Conservation (phyloP, 1,140 invertebrate genomes). For the Rhopalosiphum padi region DNA sequence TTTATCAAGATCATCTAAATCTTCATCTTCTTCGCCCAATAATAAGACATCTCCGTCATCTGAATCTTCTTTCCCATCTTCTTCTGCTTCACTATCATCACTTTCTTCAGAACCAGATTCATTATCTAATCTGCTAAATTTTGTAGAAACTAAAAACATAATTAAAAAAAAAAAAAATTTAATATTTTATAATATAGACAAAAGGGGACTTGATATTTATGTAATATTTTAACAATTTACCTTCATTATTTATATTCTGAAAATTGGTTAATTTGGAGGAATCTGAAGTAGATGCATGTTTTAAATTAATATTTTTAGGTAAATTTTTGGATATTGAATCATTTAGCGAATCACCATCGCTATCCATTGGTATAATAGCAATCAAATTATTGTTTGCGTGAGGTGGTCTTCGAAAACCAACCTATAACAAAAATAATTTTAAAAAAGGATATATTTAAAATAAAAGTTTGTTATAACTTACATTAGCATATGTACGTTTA, state of each 20-base stretch:
- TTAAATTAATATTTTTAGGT: neutral
- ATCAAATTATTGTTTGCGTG: conserved; percentile 52
- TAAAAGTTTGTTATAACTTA: neutral
- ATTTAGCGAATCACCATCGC: conserved; percentile 15
- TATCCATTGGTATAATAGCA: conserved; percentile 50
- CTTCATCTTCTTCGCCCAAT: conserved; percentile 52
- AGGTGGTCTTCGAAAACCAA: conserved; percentile 49
- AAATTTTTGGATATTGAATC: conserved; percentile 9
- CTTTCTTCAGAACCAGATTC: conserved; percentile 52
- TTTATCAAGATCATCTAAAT: conserved; percentile 52
- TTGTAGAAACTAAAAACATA: conserved; percentile 41
- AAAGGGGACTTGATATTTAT: neutral
- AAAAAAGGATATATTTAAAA: neutral
- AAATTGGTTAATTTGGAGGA: neutral
- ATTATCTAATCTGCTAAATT: conserved; percentile 55
- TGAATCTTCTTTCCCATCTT: conserved; percentile 45
- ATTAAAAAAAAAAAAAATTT: neutral
- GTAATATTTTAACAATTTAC: neutral
- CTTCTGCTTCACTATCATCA: conserved; percentile 36
- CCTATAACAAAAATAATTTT: conserved; percentile 24
- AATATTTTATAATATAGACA: neutral
- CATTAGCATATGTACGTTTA: conserved; percentile 38
- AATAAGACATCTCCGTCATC: conserved; percentile 54
- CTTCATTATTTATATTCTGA: conserved; percentile 22
- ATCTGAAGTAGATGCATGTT: neutral